Percentiles rank a stretch among this genome's conserved stretches.
These are phyloP conservation scores for Drosophila ercepeae DNA, from an alignment of 1,140 invertebrate species.

Conservation along the genomic window DNA sequence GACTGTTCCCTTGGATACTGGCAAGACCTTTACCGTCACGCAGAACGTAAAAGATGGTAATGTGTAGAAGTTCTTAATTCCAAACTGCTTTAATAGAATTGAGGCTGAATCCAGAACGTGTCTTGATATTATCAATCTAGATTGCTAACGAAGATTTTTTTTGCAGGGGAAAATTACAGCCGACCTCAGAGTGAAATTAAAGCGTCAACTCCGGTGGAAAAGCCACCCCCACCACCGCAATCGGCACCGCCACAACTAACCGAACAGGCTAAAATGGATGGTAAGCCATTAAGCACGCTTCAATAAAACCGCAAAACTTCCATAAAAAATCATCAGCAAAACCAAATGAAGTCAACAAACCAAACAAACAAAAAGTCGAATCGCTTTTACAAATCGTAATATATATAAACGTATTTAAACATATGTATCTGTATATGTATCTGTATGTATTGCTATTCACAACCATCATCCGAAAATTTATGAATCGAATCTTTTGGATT, in stretches of 20 bases:
- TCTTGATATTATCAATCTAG: background rate
- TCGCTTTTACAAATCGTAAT: slow-evolving; percentile 83
- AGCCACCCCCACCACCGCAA: slow-evolving; percentile 87
- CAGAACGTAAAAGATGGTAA: slow-evolving; percentile 95
- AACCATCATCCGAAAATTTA: slow-evolving; percentile 66
- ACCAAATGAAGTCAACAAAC: slow-evolving; percentile 58
- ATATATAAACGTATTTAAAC: slow-evolving; percentile 80
- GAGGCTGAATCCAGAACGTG: background rate
- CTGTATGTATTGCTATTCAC: slow-evolving; percentile 82
- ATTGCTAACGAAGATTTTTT: too few relatives aligned
- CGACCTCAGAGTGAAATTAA: slow-evolving; percentile 89
- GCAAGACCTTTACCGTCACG: slow-evolving; percentile 95
- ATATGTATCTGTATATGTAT: slow-evolving; percentile 81
- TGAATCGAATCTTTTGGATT: slow-evolving; percentile 68
- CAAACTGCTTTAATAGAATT: background rate
- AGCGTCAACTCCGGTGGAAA: slow-evolving; percentile 87
- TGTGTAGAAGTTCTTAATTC: slow-evolving; percentile 85
- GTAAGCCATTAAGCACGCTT: slow-evolving; percentile 83
- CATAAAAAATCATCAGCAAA: slow-evolving; percentile 67
- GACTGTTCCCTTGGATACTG: slow-evolving; percentile 96
- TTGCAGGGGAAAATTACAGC: slow-evolving; percentile 83
- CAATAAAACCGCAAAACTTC: slow-evolving; percentile 78
- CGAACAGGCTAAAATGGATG: slow-evolving; percentile 84
- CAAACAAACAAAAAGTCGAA: slow-evolving; percentile 57
- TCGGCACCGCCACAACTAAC: slow-evolving; percentile 88